Base-by-base conservation (phyloP, 2,888 invertebrate genomes). In the Pyrgus malvae region DNA sequence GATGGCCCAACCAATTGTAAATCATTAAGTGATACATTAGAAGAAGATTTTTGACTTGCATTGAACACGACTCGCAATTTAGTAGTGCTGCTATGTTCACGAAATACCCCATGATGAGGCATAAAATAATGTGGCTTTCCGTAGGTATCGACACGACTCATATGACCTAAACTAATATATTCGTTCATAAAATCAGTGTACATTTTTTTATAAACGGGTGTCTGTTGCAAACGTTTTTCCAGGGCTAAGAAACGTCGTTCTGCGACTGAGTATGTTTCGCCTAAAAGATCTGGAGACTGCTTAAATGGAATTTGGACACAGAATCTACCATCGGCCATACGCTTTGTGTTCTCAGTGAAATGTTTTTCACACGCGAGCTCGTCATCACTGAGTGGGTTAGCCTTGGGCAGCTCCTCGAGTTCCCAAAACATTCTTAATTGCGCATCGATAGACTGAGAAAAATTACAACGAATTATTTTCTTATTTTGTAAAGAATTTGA, bases 381-480 rank as follows among this genome's bases (percentile, higher is more conserved):
- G 1, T 53, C 45, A n/a, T 53, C 42, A 7, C 31, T 45, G 6
- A 45, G 42, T 19, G 11, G 8, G 33, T 40, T 27, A 21, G 11
- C 17, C 16, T 5, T 14, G 16, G 19, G 27, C 12, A 31, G 31
- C 19, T 60, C 57, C 44, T 63, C 61, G 0, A 66, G 29, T 41
- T 66, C 64, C 66, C 64, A 66, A 33, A 64, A 64, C 23, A 29
- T 42, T 6, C 45, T 42, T 21, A 63, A 35, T 29, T 62, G 62
- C 4, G 8, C 11, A 14, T 63, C 51, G 11, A 61, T 29, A 3
- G 58, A 25, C 6, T 48, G 44, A n/a, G 55, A 12, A 48, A 59
- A 57, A 33, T 66, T 61, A 50, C 63, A 64, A 2, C 44, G 50
- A 29, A 59, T 19, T 11, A 8, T 21, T 19, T 21, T 21, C 1